These are phyloP conservation scores for Pongo abelii DNA, from an alignment of 2,113 vertebrate species.

Conservation along the genomic window DNA sequence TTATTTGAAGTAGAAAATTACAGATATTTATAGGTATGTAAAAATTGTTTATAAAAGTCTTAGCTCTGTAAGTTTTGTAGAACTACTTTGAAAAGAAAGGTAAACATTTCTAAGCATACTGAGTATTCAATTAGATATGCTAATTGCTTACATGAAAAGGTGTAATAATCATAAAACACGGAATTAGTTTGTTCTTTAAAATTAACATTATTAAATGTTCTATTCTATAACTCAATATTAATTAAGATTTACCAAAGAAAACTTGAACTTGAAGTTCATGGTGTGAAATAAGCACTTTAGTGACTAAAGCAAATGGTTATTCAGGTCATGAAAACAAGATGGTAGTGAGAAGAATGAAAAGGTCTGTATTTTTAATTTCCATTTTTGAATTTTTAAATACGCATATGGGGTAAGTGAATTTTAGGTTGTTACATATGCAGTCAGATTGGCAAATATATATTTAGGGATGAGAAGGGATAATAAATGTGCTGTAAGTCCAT, in stretches of 20 bases:
- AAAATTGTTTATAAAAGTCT: slow-evolving; percentile 1
- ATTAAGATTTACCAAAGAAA: background rate
- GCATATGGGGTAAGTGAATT: background rate
- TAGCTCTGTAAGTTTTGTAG: background rate
- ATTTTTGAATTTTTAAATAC: background rate
- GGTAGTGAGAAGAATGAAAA: background rate
- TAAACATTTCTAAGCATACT: background rate
- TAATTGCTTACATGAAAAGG: background rate
- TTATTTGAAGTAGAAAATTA: background rate
- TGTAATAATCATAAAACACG: background rate
- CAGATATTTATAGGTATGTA: background rate
- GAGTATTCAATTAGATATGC: background rate
- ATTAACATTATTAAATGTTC: slow-evolving; percentile 18
- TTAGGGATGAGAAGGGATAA: background rate
- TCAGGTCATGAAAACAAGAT: slow-evolving; percentile 7
- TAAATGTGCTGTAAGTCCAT: background rate
- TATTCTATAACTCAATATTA: background rate
- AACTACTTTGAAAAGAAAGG: background rate
- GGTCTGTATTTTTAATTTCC: background rate
- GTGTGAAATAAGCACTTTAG: background rate
- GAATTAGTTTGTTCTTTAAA: slow-evolving; percentile 7
- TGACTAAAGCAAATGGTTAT: background rate
- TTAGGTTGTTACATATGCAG: background rate
- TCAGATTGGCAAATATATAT: background rate
- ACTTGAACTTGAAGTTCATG: background rate